These are phyloP conservation scores for Linepithema humile DNA, from an alignment of 1,140 invertebrate genomes.

Conservation along the genomic window DNA sequence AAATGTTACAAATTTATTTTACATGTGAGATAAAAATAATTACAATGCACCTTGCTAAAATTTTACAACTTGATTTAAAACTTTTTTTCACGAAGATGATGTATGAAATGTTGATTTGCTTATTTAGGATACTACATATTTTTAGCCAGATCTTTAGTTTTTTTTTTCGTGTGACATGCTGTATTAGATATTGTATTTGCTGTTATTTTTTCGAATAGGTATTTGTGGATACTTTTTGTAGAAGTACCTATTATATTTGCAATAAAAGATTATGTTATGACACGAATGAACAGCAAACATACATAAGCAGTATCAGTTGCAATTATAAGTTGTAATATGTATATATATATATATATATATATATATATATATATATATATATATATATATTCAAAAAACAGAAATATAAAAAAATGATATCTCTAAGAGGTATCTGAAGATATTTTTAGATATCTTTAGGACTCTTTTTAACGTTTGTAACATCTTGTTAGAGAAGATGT, in stretches of 20 bases:
- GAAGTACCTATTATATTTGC: not conserved
- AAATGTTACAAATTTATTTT: constrained; percentile 58
- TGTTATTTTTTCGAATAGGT: too few species aligned
- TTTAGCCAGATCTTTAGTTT: not conserved
- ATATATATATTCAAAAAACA: not conserved
- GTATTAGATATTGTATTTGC: too few species aligned
- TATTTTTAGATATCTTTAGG: too few species aligned
- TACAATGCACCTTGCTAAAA: constrained; percentile 43
- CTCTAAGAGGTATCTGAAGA: not conserved
- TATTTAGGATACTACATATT: not conserved
- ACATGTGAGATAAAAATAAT: constrained; percentile 37
- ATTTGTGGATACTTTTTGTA: too few species aligned
- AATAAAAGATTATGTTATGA: not conserved
- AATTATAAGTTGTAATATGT: not conserved
- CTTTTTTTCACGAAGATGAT: not conserved
- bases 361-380: too few species aligned
- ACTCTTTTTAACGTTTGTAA: not conserved
- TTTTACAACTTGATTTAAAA: constrained; percentile 23
- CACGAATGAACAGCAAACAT: not conserved
- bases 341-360: too few species aligned
- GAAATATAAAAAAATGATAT: not conserved
- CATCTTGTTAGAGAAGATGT: constrained; percentile 8
- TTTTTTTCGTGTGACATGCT: not conserved
- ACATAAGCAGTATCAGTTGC: not conserved
- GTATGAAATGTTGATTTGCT: too few species aligned